Percentiles rank a stretch among this genome's conserved stretches.
phyloP scores from a whole-genome alignment of 2,888 invertebrate species.

The Polylopha cassiicola region DNA sequence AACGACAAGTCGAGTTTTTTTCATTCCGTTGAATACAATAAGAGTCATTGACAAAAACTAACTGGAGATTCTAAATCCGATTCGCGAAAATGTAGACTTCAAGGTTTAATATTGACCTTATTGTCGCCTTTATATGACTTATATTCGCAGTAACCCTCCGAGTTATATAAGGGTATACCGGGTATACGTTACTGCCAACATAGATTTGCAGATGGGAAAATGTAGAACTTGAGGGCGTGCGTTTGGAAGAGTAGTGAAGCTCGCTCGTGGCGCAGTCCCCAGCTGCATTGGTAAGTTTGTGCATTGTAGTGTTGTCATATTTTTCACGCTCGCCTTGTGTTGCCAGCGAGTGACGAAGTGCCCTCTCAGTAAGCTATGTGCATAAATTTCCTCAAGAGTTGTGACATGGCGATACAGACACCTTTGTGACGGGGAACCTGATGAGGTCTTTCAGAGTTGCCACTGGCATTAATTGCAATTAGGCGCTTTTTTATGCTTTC shows the following conservation, averaged over 20 bases:
- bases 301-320: slow-evolving; percentile 33
- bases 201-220: slow-evolving; percentile 5
- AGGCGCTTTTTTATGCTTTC: slow-evolving; percentile 12
- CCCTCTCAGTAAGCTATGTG: slow-evolving; percentile 63
- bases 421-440: slow-evolving; percentile 24
- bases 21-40: no score
- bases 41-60: slow-evolving; percentile 1
- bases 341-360: slow-evolving; percentile 48
- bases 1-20: slow-evolving; percentile 18
- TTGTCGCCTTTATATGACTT: slow-evolving; percentile 11
- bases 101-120: no score
- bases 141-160: slow-evolving; percentile 18
- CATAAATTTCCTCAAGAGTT: slow-evolving; percentile 62
- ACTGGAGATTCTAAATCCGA: no score
- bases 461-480: slow-evolving; percentile 20
- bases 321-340: slow-evolving; percentile 36
- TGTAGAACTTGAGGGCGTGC: slow-evolving; percentile 1
- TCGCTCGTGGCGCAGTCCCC: not conserved
- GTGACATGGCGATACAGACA: slow-evolving; percentile 44
- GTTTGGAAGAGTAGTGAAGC: not conserved
- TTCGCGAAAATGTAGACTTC: no score
- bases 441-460: slow-evolving; percentile 21
- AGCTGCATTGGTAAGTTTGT: slow-evolving; percentile 9
- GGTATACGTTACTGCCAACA: slow-evolving; percentile 7
- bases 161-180: no score